Evolutionary conservation across 2,113 vertebrate species (phyloP).

Genomic region (Istiophorus platypterus): DNA sequence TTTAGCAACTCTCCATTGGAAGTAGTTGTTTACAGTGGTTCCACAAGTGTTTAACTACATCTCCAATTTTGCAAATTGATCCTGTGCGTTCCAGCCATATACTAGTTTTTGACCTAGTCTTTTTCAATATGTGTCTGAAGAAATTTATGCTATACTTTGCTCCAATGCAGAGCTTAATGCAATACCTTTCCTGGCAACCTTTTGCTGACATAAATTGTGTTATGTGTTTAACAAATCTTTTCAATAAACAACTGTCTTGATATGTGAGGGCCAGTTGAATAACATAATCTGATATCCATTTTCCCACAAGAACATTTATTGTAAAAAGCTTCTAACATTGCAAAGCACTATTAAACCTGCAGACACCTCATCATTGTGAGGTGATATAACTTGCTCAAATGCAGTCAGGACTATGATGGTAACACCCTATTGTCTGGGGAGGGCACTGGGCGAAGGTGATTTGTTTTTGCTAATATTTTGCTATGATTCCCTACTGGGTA

Average conservation of each 20-base stretch:
- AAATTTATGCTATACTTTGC: neutral
- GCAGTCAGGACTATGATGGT: neutral
- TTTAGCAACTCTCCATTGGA: too few species aligned
- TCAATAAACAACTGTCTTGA: neutral
- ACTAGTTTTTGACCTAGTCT: too few species aligned
- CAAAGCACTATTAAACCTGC: neutral
- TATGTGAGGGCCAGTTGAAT: too few species aligned
- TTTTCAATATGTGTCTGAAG: neutral
- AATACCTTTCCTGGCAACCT: neutral
- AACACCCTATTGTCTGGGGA: neutral
- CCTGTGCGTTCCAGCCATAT: too few species aligned
- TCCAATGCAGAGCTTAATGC: neutral
- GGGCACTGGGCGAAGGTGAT: neutral
- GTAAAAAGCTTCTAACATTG: neutral
- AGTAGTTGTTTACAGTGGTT: too few species aligned
- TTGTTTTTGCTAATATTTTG: neutral
- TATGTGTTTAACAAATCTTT: neutral
- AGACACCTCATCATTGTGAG: neutral
- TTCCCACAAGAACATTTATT: too few species aligned
- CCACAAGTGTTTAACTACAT: too few species aligned
- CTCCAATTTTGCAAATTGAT: too few species aligned
- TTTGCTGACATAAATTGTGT: neutral
- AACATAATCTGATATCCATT: too few species aligned
- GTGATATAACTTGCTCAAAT: neutral
- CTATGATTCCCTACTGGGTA: neutral